phyloP scores from a whole-genome alignment of 2,888 invertebrate species.

The Caenorhabditis sp. region DNA sequence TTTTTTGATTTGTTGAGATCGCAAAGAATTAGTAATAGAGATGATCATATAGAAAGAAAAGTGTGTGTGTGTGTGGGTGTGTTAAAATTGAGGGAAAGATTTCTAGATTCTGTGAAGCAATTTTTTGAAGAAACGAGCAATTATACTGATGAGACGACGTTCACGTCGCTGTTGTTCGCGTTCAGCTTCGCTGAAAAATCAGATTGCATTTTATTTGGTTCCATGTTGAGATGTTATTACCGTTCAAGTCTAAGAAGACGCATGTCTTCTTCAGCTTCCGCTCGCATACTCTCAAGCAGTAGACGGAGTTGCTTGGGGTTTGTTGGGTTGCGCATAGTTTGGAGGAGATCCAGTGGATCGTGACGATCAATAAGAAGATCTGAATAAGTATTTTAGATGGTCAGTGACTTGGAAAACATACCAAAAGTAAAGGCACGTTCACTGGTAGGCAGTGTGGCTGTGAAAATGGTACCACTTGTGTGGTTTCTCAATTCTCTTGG shows the following conservation, averaged over 20 bases:
- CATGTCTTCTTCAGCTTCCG: conserved; percentile 2
- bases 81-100: not conserved
- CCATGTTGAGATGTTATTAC: not conserved
- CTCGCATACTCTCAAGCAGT: not conserved
- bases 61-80: no score
- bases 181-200: not conserved
- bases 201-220: not conserved
- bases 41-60: not conserved
- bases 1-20: not conserved
- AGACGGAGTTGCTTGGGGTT: conserved; percentile 3
- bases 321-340: not conserved
- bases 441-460: not conserved
- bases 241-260: not conserved
- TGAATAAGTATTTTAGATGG: not conserved
- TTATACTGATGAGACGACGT: not conserved
- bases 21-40: not conserved
- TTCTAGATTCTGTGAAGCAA: not conserved
- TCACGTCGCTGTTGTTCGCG: not conserved
- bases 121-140: not conserved
- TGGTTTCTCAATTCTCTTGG: not conserved
- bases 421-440: not conserved
- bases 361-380: not conserved
- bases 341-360: not conserved
- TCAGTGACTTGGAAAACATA: not conserved
- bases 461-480: not conserved